A percentile compares a stretch with the other conserved stretches of the same genome.
phyloP scores from a whole-genome alignment of 1,140 invertebrate genomes.

The Bombus balteatus region DNA sequence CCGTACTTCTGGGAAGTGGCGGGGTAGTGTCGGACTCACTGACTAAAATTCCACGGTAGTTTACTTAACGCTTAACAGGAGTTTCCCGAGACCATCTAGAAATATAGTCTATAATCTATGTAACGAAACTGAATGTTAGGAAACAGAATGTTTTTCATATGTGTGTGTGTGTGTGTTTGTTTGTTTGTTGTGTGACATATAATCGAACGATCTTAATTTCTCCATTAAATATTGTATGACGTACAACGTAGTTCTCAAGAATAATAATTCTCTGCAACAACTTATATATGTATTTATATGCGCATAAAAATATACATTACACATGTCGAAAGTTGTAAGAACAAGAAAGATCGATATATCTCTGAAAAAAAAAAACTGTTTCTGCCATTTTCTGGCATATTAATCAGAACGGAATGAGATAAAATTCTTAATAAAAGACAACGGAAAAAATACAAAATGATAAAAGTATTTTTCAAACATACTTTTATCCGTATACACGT shows the following conservation, averaged over 20 bases:
- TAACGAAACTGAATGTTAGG: neutral
- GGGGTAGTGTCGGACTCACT: too few relatives aligned
- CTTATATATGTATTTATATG: neutral
- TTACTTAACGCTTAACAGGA: too few relatives aligned
- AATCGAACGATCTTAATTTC: neutral
- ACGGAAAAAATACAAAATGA: neutral
- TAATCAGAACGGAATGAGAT: neutral
- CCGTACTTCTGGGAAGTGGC: too few relatives aligned
- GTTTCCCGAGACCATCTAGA: too few relatives aligned
- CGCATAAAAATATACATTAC: neutral
- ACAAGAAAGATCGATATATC: neutral
- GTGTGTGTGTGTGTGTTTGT: neutral
- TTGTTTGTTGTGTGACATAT: neutral
- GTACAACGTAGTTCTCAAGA: neutral
- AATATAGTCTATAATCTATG: neutral
- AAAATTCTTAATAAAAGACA: too few relatives aligned
- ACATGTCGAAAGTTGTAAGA: neutral
- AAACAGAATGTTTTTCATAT: neutral
- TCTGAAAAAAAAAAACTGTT: neutral
- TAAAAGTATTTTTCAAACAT: neutral
- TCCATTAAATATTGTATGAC: neutral
- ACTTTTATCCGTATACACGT: neutral
- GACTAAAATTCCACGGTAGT: too few relatives aligned
- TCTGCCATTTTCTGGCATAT: neutral
- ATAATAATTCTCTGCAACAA: neutral